These are phyloP conservation scores for Lycocerus yunnanus DNA, from an alignment of 2,888 invertebrate species.

Conservation along the genomic window DNA sequence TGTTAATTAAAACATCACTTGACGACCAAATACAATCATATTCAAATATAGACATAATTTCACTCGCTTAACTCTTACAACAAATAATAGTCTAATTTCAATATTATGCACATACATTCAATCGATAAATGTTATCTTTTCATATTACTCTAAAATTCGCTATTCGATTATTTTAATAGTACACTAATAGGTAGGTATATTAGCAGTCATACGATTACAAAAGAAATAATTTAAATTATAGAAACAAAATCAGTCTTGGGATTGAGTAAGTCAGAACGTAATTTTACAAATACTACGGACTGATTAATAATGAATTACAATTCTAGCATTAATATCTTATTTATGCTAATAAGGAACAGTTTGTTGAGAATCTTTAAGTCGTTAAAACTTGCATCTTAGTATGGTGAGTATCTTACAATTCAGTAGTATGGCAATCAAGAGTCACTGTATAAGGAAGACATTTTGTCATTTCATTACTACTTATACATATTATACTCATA, in stretches of 20 bases:
- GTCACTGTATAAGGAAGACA: background rate
- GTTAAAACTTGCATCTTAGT: background rate
- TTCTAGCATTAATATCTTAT: slow-evolving; percentile 4
- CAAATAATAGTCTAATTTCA: slow-evolving; percentile 3
- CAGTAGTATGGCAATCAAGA: background rate
- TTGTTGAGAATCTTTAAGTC: slow-evolving; percentile 13
- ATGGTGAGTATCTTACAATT: background rate
- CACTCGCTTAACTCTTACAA: background rate
- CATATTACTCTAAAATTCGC: background rate
- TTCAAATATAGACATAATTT: background rate
- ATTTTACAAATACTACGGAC: slow-evolving; percentile 27
- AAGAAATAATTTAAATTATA: background rate
- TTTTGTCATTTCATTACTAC: background rate
- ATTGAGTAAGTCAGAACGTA: slow-evolving; percentile 19
- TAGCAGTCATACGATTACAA: background rate
- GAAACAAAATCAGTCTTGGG: slow-evolving; percentile 23
- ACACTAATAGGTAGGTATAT: background rate
- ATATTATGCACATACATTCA: background rate
- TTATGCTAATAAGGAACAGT: slow-evolving; percentile 21
- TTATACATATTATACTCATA: background rate
- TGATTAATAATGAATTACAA: slow-evolving; percentile 23
- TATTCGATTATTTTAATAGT: background rate
- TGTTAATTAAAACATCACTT: background rate
- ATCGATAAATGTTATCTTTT: background rate
- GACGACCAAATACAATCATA: background rate